These are phyloP conservation scores for Prosopocoilus inquinatus DNA, from an alignment of 2,888 invertebrate genomes.

Conservation along the genomic window DNA sequence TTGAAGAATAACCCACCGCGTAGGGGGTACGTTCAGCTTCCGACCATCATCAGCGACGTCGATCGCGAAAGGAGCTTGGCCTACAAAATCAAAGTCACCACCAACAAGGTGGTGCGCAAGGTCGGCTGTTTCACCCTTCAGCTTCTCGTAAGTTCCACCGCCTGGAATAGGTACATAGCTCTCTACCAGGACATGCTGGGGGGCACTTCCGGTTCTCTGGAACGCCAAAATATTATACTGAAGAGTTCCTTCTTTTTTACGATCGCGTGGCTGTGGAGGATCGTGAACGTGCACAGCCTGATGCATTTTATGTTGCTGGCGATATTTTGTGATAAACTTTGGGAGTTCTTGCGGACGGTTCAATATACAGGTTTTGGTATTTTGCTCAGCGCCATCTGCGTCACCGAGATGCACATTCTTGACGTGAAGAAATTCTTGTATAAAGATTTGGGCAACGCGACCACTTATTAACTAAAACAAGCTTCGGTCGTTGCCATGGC, in stretches of 20 bases:
- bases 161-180: conserved; percentile 84
- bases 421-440: conserved; percentile 59
- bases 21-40: conserved; percentile 69
- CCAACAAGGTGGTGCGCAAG: conserved; percentile 64
- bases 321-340: conserved; percentile 78
- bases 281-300: conserved; percentile 76
- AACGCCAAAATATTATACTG: conserved; percentile 61
- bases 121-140: conserved; percentile 68
- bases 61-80: conserved; percentile 57
- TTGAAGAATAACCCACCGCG: conserved; percentile 72
- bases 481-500: too few relatives aligned
- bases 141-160: conserved; percentile 70
- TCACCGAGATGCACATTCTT: conserved; percentile 71
- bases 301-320: conserved; percentile 72
- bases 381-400: conserved; percentile 64
- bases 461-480: conserved; percentile 26
- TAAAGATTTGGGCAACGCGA: conserved; percentile 48
- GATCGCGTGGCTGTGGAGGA: conserved; percentile 72
- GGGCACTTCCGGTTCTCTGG: conserved; percentile 56
- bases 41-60: conserved; percentile 52
- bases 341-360: conserved; percentile 70
- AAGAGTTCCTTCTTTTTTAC: conserved; percentile 73
- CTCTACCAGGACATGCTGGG: conserved; percentile 77
- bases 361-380: conserved; percentile 72
- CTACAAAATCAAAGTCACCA: conserved; percentile 67